Base-by-base conservation (phyloP, 2,797 vertebrate species). In the Sebastes steindachneri region DNA sequence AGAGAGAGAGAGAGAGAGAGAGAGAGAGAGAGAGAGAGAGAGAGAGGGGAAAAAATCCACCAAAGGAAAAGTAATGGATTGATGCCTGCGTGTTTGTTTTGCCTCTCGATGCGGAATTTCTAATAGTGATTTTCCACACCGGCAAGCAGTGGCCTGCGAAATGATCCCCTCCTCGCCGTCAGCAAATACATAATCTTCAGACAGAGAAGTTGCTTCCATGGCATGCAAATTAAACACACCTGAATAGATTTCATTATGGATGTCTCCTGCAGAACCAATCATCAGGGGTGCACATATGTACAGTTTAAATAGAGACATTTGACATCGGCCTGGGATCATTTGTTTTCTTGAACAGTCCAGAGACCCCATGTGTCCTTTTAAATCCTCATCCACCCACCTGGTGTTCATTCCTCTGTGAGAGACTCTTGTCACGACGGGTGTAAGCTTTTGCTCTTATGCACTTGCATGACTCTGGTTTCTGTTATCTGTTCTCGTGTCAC, bases 81-180 rank as follows among this genome's bases (percentile, higher is more conserved):
- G 88, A 91, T 84, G 84, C 69, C 48, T 21, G 23, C 1, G 26
- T 87, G 88, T 91, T 92, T 93, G 77, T 89, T 91, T 89, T 91
- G 83, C 86, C 82, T 53, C 79, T 87, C 57, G 8, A 64, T 88
- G 87, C 21, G 3, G 80, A 88, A 81, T 84, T 84, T 82, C 73
- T 51, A 73, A 74, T 76, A 41, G 87, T 83, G 84, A 92, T 92
- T 92, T 94, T 92, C 91, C 89, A 89, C 89, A 29, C 79, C 75
- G 57, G 81, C 79, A 31, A 88, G 58, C 86, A 83, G 58, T 59
- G 84, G 75, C 76, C 86, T 83, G 83, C 45, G 75, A 85, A 88
- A 86, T 77, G 65, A 90, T 86, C 66, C 62, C 53, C 74, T 82
- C 66, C 45, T 85, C 21, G 2, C 82, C 64, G 68, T 86, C 90